phyloP scores from a whole-genome alignment of 2,113 vertebrate species.

The Clarias batrachus region DNA sequence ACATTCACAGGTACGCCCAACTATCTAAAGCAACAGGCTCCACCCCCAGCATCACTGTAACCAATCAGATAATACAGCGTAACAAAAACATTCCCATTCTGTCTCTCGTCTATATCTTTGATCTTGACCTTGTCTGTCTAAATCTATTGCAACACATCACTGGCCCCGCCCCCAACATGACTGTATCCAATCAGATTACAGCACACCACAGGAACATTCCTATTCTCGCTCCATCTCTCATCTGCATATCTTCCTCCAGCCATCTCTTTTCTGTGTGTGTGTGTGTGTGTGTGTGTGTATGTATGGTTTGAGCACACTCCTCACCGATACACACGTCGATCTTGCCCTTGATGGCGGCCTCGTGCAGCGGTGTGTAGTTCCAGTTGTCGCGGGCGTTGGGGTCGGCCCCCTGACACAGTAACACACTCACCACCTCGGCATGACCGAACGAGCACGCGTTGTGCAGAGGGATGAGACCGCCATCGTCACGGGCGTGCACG shows the following conservation, averaged over 20 bases:
- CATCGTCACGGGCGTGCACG: conserved; percentile 93
- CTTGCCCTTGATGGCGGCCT: conserved; percentile 98
- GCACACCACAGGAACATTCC: too few species aligned
- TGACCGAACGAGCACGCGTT: conserved; percentile 98
- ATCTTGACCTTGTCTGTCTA: too few species aligned
- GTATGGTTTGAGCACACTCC: conserved; percentile 33
- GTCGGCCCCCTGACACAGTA: conserved; percentile 94
- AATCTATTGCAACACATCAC: too few species aligned
- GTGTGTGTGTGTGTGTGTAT: background rate
- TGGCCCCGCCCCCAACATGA: too few species aligned
- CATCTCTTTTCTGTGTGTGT: background rate
- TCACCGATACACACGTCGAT: conserved; percentile 98
- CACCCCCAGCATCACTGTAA: background rate
- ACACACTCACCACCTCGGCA: conserved; percentile 93
- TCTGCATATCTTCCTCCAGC: background rate
- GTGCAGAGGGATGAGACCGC: conserved; percentile 94
- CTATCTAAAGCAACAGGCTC: background rate
- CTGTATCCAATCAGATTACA: too few species aligned
- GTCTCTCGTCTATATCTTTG: too few species aligned
- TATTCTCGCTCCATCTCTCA: background rate
- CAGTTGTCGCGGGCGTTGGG: conserved; percentile 97
- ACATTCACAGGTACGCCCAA: background rate
- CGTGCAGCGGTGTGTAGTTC: conserved; percentile 98
- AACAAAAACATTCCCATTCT: background rate
- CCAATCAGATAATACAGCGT: background rate